Evolutionary conservation across 2,113 vertebrate species (phyloP).

Genomic region (Elgaria multicarinata): DNA sequence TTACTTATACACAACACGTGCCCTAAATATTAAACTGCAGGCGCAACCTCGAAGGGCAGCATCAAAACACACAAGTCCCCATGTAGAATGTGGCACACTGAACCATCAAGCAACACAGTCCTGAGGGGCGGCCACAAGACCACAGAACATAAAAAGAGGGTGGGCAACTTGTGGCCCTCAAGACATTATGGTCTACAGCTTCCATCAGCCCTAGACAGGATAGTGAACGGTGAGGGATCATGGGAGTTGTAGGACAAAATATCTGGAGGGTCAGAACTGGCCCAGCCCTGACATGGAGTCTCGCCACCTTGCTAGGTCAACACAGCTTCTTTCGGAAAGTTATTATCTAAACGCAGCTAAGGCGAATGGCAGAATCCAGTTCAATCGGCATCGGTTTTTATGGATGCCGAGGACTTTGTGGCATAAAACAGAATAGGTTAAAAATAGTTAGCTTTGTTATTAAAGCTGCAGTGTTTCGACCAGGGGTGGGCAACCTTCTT

Average conservation of each 20-base stretch:
- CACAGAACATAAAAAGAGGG: background rate
- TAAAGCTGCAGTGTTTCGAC: too few species aligned
- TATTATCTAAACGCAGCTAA: background rate
- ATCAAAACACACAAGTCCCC: background rate
- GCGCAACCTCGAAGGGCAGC: background rate
- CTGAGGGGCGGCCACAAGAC: background rate
- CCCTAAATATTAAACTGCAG: background rate
- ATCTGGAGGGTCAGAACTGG: too few species aligned
- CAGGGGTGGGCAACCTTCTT: too few species aligned
- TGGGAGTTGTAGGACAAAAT: too few species aligned
- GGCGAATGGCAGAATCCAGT: background rate
- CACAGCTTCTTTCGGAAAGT: background rate
- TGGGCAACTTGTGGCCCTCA: too few species aligned
- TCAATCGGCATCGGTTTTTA: background rate
- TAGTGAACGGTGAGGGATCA: too few species aligned
- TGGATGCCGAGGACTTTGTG: background rate
- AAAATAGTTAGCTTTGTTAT: too few species aligned
- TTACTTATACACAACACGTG: background rate
- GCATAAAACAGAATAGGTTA: background rate
- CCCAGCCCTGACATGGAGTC: background rate
- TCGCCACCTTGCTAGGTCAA: background rate
- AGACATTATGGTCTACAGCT: too few species aligned
- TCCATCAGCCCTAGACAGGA: too few species aligned
- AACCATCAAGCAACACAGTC: background rate
- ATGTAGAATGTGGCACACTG: background rate